Evolutionary conservation across 92 coral and sea anemone genomes (phyloP), one percentile per base, ranked within the genome.

Genomic region (Nematostella vectensis): DNA sequence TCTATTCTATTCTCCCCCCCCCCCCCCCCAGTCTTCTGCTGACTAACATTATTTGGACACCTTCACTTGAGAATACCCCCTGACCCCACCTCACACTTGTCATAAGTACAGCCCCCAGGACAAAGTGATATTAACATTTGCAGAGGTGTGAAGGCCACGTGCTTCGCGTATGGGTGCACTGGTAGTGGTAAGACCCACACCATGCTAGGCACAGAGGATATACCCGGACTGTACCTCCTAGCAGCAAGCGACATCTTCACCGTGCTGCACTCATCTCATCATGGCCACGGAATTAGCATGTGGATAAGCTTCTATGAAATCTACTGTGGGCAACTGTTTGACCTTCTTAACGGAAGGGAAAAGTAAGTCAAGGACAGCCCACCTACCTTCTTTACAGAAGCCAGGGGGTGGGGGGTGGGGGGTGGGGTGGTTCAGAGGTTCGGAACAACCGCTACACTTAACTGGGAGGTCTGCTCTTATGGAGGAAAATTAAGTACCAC

Each of bases 311-410:
- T 85, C 48, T 85, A 75, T 47, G 94, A 85, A 57, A 85, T 85
- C 49, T 85, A 85, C 73, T 85, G 94, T 70, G 88, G 94, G 3
- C 94, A 85, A 70, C 77, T 85, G 57, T 85, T 79, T 67, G 94
- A 85, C 48, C 79, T 85, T 12, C 70, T 85, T 16, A 80, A 85
- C 43, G 80, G 65, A 8, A 85, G 94, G 75, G 38, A 73, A 28
- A 85, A 72, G 94, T 85, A 51, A 53, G 54, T 71, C 17, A 19
- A 0, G n/a, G n/a, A n/a, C n/a, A n/a, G n/a, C n/a, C n/a, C n/a
- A n/a, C n/a, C n/a, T 3, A 4, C 40, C 18, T 23, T 4, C 9
- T 20, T 13, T 25, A 1, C 0, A 21, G 28, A n/a, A n/a, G n/a
- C n/a, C n/a, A n/a, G n/a, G n/a, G n/a, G n/a, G n/a, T n/a, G n/a